Conservation (phyloP, 2,113 vertebrate species). For the Sinocyclocheilus grahami region DNA sequence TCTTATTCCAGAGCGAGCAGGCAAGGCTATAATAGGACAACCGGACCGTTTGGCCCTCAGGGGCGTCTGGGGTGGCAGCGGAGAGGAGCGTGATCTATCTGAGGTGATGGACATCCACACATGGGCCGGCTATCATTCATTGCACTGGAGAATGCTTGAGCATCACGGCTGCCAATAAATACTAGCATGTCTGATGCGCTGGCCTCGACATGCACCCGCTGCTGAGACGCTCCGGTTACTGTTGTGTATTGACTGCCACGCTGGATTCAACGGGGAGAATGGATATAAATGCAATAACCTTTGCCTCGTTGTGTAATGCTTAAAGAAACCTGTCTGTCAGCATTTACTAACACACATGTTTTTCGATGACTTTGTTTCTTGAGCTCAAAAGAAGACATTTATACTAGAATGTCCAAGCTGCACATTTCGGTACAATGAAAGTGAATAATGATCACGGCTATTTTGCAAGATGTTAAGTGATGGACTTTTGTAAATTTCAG, state of each 20-base stretch:
- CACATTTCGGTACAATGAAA: background rate
- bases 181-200: slow-evolving; percentile 41
- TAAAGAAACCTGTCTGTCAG: background rate
- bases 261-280: background rate
- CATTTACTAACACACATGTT: too few species aligned
- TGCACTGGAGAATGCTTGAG: slow-evolving; percentile 53
- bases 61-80: slow-evolving; percentile 26
- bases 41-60: slow-evolving; percentile 59
- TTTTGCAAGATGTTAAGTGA: background rate
- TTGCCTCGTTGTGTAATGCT: background rate
- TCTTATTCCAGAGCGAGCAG: slow-evolving; percentile 58
- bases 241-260: slow-evolving; percentile 11
- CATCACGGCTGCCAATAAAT: slow-evolving; percentile 47
- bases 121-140: slow-evolving; percentile 67
- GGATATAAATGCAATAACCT: background rate
- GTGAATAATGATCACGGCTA: background rate
- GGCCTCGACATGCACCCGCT: background rate
- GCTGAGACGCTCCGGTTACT: slow-evolving; percentile 5
- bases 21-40: slow-evolving; percentile 68
- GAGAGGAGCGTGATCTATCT: slow-evolving; percentile 57
- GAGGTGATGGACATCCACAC: slow-evolving; percentile 76
- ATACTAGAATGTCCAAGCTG: background rate
- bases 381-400: too few species aligned
- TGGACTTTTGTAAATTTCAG: background rate
- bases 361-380: background rate